A percentile compares a stretch with the other conserved stretches of the same genome.
Evolutionary conservation across 2,797 vertebrate genomes (phyloP).

Genomic region (Phalloptychus januarius): DNA sequence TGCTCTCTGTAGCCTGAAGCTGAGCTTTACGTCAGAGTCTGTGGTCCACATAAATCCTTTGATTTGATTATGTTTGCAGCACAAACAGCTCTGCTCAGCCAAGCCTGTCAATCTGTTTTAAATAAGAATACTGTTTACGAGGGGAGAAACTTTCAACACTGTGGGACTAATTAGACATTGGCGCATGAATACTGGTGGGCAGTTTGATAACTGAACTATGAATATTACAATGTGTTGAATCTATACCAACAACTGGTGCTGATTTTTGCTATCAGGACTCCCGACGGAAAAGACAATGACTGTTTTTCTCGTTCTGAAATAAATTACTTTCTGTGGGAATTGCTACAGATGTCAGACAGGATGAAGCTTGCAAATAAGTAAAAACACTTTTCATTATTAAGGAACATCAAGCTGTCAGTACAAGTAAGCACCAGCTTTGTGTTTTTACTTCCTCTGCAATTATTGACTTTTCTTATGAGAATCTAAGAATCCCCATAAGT

Average conservation of each 20-base stretch:
- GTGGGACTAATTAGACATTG: conserved; percentile 34
- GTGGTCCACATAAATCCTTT: conserved; percentile 17
- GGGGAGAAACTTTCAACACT: conserved; percentile 14
- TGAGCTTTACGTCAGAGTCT: conserved; percentile 7
- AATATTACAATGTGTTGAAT: conserved; percentile 15
- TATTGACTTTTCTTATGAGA: not conserved
- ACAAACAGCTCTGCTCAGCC: conserved; percentile 14
- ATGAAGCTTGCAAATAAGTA: conserved; percentile 6
- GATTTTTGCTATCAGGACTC: conserved; percentile 12
- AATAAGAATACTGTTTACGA: conserved; percentile 28
- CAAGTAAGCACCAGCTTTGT: conserved; percentile 7
- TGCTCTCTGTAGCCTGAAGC: not conserved
- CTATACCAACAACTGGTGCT: not conserved
- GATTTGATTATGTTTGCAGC: conserved; percentile 22
- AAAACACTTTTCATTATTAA: not conserved
- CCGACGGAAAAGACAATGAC: not conserved
- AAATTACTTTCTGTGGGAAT: conserved; percentile 24
- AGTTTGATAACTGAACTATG: conserved; percentile 24
- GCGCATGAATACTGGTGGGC: conserved; percentile 11
- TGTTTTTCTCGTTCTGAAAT: conserved; percentile 8
- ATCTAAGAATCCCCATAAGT: not conserved
- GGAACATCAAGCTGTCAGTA: conserved; percentile 25
- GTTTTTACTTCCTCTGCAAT: conserved; percentile 15
- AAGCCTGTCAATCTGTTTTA: conserved; percentile 17
- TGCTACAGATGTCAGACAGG: conserved; percentile 13